phyloP scores from a whole-genome alignment of 1,140 invertebrate species.

The Heliconius melpomene region DNA sequence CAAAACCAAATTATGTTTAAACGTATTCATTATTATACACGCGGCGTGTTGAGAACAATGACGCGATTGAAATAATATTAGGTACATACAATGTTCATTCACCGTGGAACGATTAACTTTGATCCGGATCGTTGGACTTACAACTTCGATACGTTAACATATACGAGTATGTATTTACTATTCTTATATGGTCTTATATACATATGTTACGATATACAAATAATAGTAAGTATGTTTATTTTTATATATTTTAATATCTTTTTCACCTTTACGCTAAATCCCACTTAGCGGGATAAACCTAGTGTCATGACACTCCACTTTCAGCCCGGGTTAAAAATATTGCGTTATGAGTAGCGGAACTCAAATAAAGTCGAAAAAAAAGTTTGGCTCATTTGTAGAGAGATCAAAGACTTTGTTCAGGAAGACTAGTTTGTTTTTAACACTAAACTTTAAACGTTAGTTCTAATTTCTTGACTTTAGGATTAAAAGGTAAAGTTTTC shows the following conservation, averaged over 20 bases:
- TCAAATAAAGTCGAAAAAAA: not conserved
- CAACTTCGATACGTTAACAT: conserved; percentile 12
- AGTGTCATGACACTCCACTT: no score
- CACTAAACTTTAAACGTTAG: not conserved
- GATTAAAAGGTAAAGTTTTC: not conserved
- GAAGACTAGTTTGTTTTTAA: conserved; percentile 3
- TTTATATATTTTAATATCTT: no score
- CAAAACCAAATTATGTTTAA: conserved; percentile 18
- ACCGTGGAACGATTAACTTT: conserved; percentile 27
- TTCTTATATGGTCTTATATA: not conserved
- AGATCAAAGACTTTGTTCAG: not conserved
- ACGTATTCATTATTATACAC: conserved; percentile 20
- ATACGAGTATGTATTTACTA: not conserved
- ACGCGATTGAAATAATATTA: conserved; percentile 27
- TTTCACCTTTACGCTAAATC: no score
- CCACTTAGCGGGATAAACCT: no score
- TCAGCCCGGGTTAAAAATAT: no score
- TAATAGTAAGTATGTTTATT: no score
- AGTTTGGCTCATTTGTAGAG: not conserved
- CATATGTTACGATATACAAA: no score
- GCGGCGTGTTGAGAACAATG: conserved; percentile 16
- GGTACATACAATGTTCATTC: conserved; percentile 25
- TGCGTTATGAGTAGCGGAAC: no score
- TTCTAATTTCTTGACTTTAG: not conserved
- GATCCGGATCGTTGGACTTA: conserved; percentile 24